phyloP scores from a whole-genome alignment of 2,888 invertebrate species.

The Drosophila ezoana region DNA sequence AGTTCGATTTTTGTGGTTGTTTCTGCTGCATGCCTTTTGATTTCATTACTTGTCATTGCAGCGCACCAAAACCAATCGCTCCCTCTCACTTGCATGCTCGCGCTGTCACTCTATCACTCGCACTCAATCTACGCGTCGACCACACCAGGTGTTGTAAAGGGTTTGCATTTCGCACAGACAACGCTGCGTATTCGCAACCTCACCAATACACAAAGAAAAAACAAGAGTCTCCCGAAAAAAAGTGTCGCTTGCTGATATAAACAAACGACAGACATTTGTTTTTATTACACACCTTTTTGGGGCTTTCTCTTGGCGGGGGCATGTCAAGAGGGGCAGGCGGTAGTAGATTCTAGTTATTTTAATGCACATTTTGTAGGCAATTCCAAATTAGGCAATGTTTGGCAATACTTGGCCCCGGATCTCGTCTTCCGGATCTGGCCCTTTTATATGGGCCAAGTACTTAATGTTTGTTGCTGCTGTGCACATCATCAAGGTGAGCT shows the following conservation, averaged over 20 bases:
- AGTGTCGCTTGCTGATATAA: slow-evolving; percentile 82
- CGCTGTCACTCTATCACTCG: slow-evolving; percentile 14
- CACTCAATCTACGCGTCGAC: slow-evolving; percentile 25
- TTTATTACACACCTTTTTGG: slow-evolving; percentile 85
- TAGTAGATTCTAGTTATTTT: slow-evolving; percentile 82
- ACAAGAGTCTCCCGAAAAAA: slow-evolving; percentile 4
- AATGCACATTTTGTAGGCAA: slow-evolving; percentile 83
- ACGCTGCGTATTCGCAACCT: slow-evolving; percentile 56
- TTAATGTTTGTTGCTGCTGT: slow-evolving; percentile 35
- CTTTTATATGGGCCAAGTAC: slow-evolving; percentile 54
- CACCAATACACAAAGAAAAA: slow-evolving; percentile 3
- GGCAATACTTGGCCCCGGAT: slow-evolving; percentile 56
- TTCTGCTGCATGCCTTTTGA: slow-evolving; percentile 56
- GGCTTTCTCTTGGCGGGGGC: slow-evolving; percentile 25
- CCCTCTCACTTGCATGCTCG: too few species aligned
- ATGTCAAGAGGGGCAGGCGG: slow-evolving; percentile 8
- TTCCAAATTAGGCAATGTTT: slow-evolving; percentile 82
- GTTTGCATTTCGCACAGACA: slow-evolving; percentile 39
- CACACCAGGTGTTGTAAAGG: slow-evolving; percentile 74
- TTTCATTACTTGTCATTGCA: slow-evolving; percentile 59
- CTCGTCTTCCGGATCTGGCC: slow-evolving; percentile 12
- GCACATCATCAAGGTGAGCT: slow-evolving; percentile 63
- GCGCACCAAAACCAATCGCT: slow-evolving; percentile 39
- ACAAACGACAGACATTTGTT: slow-evolving; percentile 85
- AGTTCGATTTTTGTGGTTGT: slow-evolving; percentile 69